Conservation (phyloP, 2,888 invertebrate species). For the Eumerus sabulonum region DNA sequence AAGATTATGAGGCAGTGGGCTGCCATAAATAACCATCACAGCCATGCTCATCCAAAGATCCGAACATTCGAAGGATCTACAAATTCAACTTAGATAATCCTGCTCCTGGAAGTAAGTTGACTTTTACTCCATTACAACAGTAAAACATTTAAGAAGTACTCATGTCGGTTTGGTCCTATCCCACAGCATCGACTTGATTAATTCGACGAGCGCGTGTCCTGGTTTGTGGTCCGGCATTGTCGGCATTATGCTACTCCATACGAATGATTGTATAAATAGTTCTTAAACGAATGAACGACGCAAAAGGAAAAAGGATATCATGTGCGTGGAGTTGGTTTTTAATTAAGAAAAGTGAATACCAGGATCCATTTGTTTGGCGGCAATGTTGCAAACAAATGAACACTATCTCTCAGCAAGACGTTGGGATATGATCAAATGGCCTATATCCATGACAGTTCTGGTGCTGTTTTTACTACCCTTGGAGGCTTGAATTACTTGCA, state of each 20-base stretch:
- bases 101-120: neutral
- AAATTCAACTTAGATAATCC: constrained; percentile 18
- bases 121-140: constrained; percentile 4
- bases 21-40: constrained; percentile 23
- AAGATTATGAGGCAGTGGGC: no score
- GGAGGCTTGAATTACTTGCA: no score
- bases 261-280: constrained; percentile 14
- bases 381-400: no score
- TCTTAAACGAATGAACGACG: neutral
- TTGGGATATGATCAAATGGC: no score
- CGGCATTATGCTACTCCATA: constrained; percentile 30
- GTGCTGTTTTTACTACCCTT: no score
- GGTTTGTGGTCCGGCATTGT: neutral
- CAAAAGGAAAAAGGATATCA: constrained; percentile 19
- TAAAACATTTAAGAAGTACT: constrained; percentile 26
- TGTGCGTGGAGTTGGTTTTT: constrained; percentile 33
- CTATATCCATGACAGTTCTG: no score
- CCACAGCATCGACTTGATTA: constrained; percentile 25
- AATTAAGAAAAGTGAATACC: constrained; percentile 40
- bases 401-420: no score
- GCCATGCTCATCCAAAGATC: constrained; percentile 9
- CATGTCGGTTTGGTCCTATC: neutral
- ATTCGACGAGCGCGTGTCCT: constrained; percentile 26
- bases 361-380: no score
- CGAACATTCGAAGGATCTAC: neutral